Percentiles rank a stretch among this genome's conserved stretches.
These are phyloP conservation scores for Pomatostomus ruficeps DNA, from an alignment of 2,113 vertebrate species.

Conservation along the genomic window DNA sequence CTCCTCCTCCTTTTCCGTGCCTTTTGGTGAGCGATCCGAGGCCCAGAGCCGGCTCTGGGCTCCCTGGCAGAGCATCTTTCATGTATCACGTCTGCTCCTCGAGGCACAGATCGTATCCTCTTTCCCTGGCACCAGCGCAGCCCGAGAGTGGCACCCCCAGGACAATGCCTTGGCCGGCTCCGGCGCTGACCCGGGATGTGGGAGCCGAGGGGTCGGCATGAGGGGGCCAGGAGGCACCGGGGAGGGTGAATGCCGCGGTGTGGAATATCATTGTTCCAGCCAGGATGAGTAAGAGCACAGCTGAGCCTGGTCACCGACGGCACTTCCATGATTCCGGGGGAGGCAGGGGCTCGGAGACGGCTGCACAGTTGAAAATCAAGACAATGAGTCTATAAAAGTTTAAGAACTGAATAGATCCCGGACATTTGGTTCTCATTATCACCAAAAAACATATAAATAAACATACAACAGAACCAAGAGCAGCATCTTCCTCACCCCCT, in stretches of 20 bases:
- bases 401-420: conserved; percentile 46
- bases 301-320: conserved; percentile 23
- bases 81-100: background rate
- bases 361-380: conserved; percentile 27
- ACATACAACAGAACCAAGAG: conserved; percentile 46
- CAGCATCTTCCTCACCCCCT: background rate
- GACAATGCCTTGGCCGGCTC: background rate
- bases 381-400: conserved; percentile 63
- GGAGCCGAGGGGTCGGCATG: background rate
- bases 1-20: background rate
- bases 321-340: conserved; percentile 11
- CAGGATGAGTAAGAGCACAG: conserved; percentile 59
- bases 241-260: conserved; percentile 21
- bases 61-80: background rate
- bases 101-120: background rate
- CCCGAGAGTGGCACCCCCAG: background rate
- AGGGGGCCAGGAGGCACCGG: background rate
- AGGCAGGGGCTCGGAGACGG: conserved; percentile 7
- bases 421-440: conserved; percentile 54
- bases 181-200: background rate
- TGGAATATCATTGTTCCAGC: conserved; percentile 43
- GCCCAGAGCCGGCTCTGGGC: background rate
- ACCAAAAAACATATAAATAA: conserved; percentile 62
- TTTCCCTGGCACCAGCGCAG: background rate
- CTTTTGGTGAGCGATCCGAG: rapidly evolving